Base-by-base conservation (phyloP, 1,140 invertebrate genomes). In the Drosophila azteca region DNA sequence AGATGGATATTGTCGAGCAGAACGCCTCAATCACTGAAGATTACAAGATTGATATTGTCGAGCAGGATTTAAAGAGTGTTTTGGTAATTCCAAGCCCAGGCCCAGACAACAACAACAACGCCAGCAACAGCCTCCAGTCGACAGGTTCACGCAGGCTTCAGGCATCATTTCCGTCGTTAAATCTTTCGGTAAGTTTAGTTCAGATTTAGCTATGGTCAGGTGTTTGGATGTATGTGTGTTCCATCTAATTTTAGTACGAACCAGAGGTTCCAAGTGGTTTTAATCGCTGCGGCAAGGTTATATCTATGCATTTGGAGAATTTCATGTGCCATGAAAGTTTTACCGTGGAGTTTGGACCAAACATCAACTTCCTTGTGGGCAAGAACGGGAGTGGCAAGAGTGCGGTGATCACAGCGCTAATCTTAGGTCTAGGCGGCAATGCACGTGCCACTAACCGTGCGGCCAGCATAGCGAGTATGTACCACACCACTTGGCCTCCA, bases 371-470 rank as follows among this genome's bases (percentile, higher is more conserved):
- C 90, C 94, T 99, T 48, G 94, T 96, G 71, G 98, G 98, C n/a
- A 94, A 94, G 55, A 99, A 99, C 94, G 98, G 98, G 52, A 98
- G 97, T 93, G 98, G 98, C 0, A 99, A 99, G 93, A 98, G 97
- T 94, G 98, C 98, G 9, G 95, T 99, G 73, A 92, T 99, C 20
- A 96, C 97, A 29, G 98, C 96, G 1, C 91, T 99, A 7, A 94
- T 97, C 2, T 93, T 99, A 49, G 98, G 96, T 0, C 93, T 99
- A 5, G 98, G 98, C 39, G 96, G 95, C 9, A 96, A 94, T 84
- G 97, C 97, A 1, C 93, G 92, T 15, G 90, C 92, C 5, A 98
- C 98, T 0, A 96, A 95, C 84, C 93, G 98, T 75, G 97, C 96
- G 45, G 93, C 82, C 57, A 95, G 94, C 69, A 91, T 98, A 7